These are phyloP conservation scores for Camponotus fellah DNA, from an alignment of 2,888 invertebrate species.

Conservation along the genomic window DNA sequence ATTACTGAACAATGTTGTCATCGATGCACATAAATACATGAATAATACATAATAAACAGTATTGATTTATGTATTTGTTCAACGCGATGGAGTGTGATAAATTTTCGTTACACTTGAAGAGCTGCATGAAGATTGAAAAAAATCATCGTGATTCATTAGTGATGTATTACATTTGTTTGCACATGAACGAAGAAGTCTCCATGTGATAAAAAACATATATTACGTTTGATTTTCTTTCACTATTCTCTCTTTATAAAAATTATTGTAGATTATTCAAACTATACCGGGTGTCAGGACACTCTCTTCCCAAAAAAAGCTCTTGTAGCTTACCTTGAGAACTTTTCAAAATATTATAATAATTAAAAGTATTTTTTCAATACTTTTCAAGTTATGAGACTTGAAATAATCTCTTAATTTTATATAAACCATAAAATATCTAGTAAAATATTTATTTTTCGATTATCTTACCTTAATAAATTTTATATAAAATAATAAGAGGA, in stretches of 20 bases:
- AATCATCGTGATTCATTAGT: not conserved
- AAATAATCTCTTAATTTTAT: too few relatives aligned
- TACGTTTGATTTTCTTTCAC: not conserved
- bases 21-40: constrained; percentile 18
- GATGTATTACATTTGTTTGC: too few relatives aligned
- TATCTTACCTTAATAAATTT: too few relatives aligned
- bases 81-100: not conserved
- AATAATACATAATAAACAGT: constrained; percentile 19
- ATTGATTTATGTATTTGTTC: constrained; percentile 22
- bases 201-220: not conserved
- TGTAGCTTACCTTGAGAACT: too few relatives aligned
- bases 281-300: not conserved
- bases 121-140: not conserved
- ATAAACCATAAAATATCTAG: too few relatives aligned
- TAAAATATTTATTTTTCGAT: too few relatives aligned
- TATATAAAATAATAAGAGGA: too few relatives aligned
- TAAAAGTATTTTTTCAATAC: too few relatives aligned
- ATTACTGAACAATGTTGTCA: constrained; percentile 5
- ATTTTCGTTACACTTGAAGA: not conserved
- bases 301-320: too few relatives aligned
- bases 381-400: too few relatives aligned
- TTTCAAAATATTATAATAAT: too few relatives aligned
- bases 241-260: not conserved
- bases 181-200: not conserved
- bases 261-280: not conserved